Conservation (phyloP, 2,888 invertebrate species). For the Ischnus inquisitorius region DNA sequence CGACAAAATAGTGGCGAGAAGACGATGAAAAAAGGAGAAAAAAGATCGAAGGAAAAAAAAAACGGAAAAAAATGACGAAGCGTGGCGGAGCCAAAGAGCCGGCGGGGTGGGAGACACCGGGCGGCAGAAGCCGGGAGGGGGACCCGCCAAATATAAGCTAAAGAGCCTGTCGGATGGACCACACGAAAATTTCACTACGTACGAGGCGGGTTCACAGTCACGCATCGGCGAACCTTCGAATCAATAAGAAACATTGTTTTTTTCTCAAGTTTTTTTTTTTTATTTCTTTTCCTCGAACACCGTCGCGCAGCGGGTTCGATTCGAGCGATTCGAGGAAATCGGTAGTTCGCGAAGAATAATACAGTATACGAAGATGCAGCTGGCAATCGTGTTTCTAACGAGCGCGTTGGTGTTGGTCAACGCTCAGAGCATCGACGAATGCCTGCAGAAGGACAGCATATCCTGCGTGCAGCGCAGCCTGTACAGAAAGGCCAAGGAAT, state of each 20-base stretch:
- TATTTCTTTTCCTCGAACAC: neutral
- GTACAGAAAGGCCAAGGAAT: slow-evolving; percentile 87
- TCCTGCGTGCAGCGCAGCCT: slow-evolving; percentile 88
- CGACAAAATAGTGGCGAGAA: slow-evolving; percentile 62
- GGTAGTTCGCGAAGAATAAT: slow-evolving; percentile 47
- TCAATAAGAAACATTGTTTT: neutral
- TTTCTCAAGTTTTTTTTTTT: no score
- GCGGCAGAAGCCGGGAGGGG: slow-evolving; percentile 75
- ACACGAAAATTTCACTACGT: slow-evolving; percentile 83
- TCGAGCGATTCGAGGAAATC: slow-evolving; percentile 15
- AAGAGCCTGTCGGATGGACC: slow-evolving; percentile 84
- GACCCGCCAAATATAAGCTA: slow-evolving; percentile 83
- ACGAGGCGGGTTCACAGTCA: slow-evolving; percentile 77
- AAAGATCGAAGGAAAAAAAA: no score
- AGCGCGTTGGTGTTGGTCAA: slow-evolving; percentile 75
- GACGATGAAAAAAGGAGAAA: slow-evolving; percentile 55
- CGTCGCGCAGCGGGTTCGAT: slow-evolving; percentile 24
- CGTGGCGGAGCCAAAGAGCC: slow-evolving; percentile 38
- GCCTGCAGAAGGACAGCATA: slow-evolving; percentile 88
- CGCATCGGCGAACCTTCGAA: slow-evolving; percentile 50
- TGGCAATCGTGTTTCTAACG: slow-evolving; percentile 75
- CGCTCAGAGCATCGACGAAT: slow-evolving; percentile 86
- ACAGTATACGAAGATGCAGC: slow-evolving; percentile 67
- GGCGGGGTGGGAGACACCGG: slow-evolving; percentile 76
- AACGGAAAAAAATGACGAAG: slow-evolving; percentile 73